phyloP scores from a whole-genome alignment of 2,888 invertebrate genomes.

The Microchrysa polita region DNA sequence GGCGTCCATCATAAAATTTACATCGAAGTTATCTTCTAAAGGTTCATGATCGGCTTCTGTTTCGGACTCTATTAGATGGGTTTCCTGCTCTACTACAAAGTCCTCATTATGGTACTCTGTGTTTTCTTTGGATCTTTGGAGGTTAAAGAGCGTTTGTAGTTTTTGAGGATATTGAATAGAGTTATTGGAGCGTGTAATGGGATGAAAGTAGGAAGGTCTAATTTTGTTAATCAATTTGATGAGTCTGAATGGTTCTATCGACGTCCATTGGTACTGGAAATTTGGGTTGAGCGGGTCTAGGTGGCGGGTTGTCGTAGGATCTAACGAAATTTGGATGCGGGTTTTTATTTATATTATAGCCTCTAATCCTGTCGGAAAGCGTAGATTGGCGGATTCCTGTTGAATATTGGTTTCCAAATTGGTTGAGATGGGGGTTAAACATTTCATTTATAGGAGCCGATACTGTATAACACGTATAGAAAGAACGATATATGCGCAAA shows the following conservation, averaged over 20 bases:
- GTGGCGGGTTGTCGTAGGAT: neutral
- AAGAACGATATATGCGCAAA: too few relatives aligned
- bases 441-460: neutral
- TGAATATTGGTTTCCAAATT: neutral
- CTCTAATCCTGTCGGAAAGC: neutral
- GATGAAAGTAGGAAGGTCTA: neutral
- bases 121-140: neutral
- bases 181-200: neutral
- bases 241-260: neutral
- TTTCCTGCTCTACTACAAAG: neutral
- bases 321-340: neutral
- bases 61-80: neutral
- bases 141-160: slow-evolving; percentile 12
- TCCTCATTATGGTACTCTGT: neutral
- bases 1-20: slow-evolving; percentile 34
- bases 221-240: neutral
- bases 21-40: neutral
- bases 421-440: neutral
- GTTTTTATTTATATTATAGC: neutral
- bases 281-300: slow-evolving; percentile 19
- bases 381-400: neutral
- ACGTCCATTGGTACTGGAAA: slow-evolving; percentile 6
- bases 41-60: neutral
- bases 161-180: neutral
- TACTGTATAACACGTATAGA: too few relatives aligned